Evolutionary conservation across 2,113 vertebrate genomes (phyloP), one percentile per base, ranked within the genome.

Genomic region (Nanorana parkeri): DNA sequence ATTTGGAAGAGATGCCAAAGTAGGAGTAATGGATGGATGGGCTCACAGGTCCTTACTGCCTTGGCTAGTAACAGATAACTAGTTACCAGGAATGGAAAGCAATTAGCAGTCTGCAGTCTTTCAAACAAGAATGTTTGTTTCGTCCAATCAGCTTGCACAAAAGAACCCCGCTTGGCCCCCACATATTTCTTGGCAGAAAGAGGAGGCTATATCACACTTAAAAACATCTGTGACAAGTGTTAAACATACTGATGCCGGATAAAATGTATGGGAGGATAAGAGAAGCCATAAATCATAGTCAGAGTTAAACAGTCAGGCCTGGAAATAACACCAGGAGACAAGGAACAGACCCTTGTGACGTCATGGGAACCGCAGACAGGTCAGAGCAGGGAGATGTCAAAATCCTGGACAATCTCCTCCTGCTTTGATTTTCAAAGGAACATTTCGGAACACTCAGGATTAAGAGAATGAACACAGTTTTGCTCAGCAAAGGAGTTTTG

Each of bases 211-310:
- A 83, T 83, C 80, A 83, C 80, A 83, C 71, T 83, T 83, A 83
- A 76, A 83, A 76, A 83, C 80, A 83, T 83, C 71, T 83, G 80
- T 83, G 80, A 83, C 80, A 83, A 83, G 80, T 76, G 72, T 83
- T 83, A 83, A 83, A 83, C 80, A 83, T 61, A 76, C 72, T 76
- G 71, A 60, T 76, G 72, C 72, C 41, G 80, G 72, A 83, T 32
- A 83, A 83, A 83, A 83, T 83, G 80, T 76, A 83, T 83, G 64
- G 80, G 72, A 83, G 80, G 72, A 83, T 67, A 67, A 83, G 63
- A 72, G 61, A 58, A 83, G 73, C 26, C 71, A 83, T 83, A 83
- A 83, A 83, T 83, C 80, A 76, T 68, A n/a, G 72, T 76, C 61
- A 60, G 63, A 83, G 69, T 75, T 76, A 75, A 76, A 74, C 69